Base-by-base conservation (phyloP, 2,797 vertebrate species). In the Rhyacichthys aspro region DNA sequence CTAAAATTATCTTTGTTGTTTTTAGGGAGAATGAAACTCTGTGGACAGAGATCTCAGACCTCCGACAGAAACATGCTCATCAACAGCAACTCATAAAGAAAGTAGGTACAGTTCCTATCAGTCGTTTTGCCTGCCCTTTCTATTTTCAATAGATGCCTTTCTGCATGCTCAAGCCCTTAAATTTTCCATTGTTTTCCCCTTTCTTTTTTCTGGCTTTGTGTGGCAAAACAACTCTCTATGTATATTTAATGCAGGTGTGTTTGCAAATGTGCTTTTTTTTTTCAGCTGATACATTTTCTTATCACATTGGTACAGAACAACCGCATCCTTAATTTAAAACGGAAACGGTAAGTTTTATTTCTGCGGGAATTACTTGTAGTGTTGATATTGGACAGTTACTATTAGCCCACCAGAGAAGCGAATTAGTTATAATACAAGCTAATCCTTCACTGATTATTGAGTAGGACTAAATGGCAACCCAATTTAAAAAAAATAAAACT, bases 71-170 rank as follows among this genome's bases (percentile, higher is more conserved):
- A 79, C 96, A 99, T n/a, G 77, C 90, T 19, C 93, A 97, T 12
- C 96, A 99, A 11, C 96, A 98, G 17, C 96, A 98, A 70, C 94
- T 98, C 72, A 96, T 98, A 78, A 93, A 96, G 68, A 96, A 99
- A 94, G 97, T 97, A 39, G 59, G 61, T 0, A 28, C 8, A 1
- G 3, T 5, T 48, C 1, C 12, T 1, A 11, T 19, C 10, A 3
- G 7, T 28, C 17, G 11, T 16, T 12, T 32, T 32, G 1, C 23
- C 9, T 15, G 3, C 5, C 1, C 9, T 33, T 33, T 5, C 9
- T 18, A 4, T 48, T 0, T 33, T 5, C 4, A 28, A 28, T 28
- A 28, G 23, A 28, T 28, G 23, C 23, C 23, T 28, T 28, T 28
- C 3, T 28, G 23, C 23, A 28, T n/a, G n/a, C n/a, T n/a, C n/a